Conservation (phyloP, 2,113 vertebrate species). For the Poeciliopsis turrubarensis region DNA sequence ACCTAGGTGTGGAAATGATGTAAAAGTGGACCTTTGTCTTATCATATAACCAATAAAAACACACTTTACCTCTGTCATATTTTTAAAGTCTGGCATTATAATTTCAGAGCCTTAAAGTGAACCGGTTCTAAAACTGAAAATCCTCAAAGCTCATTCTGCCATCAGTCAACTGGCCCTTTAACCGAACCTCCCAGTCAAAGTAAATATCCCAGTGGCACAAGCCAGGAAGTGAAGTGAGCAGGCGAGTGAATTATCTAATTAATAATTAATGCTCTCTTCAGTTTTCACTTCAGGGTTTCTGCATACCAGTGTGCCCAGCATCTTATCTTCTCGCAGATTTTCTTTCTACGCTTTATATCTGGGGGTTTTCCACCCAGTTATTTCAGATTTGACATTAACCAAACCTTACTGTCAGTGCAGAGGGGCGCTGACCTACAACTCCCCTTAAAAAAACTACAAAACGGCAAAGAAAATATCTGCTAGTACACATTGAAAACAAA, state of each 20-base stretch:
- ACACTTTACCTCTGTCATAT: not conserved
- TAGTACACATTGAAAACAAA: not conserved
- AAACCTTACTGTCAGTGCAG: not conserved
- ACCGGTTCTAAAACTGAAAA: not conserved
- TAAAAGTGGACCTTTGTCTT: too few species aligned
- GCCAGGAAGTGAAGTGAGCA: not conserved
- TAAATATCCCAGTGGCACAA: not conserved
- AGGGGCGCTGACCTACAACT: not conserved
- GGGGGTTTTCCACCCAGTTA: not conserved
- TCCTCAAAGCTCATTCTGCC: not conserved
- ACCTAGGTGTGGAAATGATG: too few species aligned
- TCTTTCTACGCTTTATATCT: not conserved
- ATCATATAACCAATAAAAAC: too few species aligned
- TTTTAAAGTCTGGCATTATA: not conserved
- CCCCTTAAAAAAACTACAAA: not conserved
- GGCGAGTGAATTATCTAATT: not conserved
- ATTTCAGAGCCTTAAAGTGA: not conserved
- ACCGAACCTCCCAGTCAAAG: not conserved
- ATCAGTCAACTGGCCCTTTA: not conserved
- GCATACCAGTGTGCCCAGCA: not conserved
- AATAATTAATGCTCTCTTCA: not conserved
- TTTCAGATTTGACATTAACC: not conserved
- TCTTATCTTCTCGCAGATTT: not conserved
- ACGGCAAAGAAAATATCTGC: not conserved
- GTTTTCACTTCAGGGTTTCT: not conserved